Percentiles rank a stretch among this genome's conserved stretches.
Evolutionary conservation across 53 echinoderm and acorn worm genomes (phyloP).

Genomic region (Hippasteria phrygiana): DNA sequence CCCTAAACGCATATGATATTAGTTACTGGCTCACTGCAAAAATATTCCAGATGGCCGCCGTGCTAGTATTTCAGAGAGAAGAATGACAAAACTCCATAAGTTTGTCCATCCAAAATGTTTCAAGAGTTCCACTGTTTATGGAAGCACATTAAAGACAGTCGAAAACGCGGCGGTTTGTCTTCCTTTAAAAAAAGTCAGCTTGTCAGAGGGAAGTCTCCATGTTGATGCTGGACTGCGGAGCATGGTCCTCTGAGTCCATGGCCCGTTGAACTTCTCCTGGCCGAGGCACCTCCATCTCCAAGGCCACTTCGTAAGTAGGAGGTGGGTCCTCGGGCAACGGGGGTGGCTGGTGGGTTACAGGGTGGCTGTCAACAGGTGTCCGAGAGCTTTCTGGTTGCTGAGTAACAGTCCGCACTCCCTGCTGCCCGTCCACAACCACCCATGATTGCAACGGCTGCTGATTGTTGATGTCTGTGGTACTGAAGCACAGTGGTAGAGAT

Average conservation of each 20-base stretch:
- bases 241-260: slow-evolving; percentile 4
- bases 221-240: slow-evolving; percentile 43
- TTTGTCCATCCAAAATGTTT: neutral
- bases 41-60: too few relatives aligned
- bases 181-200: too few relatives aligned
- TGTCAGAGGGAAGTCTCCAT: slow-evolving; percentile 70
- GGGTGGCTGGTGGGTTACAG: neutral
- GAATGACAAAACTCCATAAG: too few relatives aligned
- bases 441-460: slow-evolving; percentile 43
- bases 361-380: neutral
- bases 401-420: slow-evolving; percentile 33
- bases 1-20: too few relatives aligned
- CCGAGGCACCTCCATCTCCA: slow-evolving; percentile 64
- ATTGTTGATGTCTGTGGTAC: neutral
- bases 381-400: slow-evolving; percentile 20
- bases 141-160: slow-evolving; percentile 33
- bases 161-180: neutral
- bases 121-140: neutral
- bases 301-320: slow-evolving; percentile 65
- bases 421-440: slow-evolving; percentile 37
- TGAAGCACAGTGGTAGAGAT: slow-evolving; percentile 52
- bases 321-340: slow-evolving; percentile 57
- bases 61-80: too few relatives aligned
- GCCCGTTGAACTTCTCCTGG: neutral
- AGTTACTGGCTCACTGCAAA: too few relatives aligned